These are phyloP conservation scores for Vidua macroura DNA, from an alignment of 2,113 vertebrate species.

Conservation along the genomic window DNA sequence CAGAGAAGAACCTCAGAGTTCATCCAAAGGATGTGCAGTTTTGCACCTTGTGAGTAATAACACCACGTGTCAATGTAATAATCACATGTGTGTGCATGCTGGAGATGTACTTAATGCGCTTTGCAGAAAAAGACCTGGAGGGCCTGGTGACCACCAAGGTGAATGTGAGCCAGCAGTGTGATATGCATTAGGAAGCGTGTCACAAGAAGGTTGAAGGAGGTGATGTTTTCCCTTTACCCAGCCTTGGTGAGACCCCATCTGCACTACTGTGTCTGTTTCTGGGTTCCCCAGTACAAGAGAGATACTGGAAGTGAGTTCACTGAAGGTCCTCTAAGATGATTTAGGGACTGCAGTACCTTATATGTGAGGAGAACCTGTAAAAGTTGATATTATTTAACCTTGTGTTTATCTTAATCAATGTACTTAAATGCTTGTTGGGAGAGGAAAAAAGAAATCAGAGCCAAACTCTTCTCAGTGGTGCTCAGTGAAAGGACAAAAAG, in stretches of 20 bases:
- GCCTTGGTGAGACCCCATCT: background rate
- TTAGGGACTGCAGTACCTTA: background rate
- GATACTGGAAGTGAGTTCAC: too few species aligned
- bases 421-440: background rate
- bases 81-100: accelerated
- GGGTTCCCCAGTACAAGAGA: background rate
- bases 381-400: background rate
- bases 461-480: background rate
- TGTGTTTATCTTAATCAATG: background rate
- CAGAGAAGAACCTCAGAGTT: background rate
- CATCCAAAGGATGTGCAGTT: background rate
- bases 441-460: background rate
- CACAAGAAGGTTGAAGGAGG: background rate
- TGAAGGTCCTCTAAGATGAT: background rate
- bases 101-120: background rate
- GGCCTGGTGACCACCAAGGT: background rate
- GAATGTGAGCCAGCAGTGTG: background rate
- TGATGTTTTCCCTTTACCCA: background rate
- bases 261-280: background rate
- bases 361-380: background rate
- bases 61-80: background rate
- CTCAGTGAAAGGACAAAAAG: background rate
- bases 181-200: background rate
- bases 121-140: background rate
- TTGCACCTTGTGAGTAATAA: background rate